Conservation (phyloP, 2,797 vertebrate species). For the Hyperoplus lanceolatus region DNA sequence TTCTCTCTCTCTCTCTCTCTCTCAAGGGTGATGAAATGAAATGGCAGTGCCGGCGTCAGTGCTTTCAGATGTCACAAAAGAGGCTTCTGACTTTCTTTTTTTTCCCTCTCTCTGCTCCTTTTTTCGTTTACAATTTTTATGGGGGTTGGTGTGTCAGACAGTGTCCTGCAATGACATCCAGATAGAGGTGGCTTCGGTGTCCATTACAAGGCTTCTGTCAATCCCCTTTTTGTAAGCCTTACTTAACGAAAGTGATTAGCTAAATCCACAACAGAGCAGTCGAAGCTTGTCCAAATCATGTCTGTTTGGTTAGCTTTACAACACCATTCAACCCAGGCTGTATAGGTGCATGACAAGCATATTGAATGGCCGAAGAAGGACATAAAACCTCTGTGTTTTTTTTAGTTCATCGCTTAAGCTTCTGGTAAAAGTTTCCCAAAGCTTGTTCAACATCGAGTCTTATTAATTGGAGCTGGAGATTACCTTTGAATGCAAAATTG, state of each 20-base stretch:
- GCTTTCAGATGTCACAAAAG: constrained; percentile 14
- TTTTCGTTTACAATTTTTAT: neutral
- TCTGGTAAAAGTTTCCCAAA: constrained; percentile 1
- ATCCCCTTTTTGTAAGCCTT: constrained; percentile 39
- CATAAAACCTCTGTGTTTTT: constrained; percentile 5
- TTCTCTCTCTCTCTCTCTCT: neutral
- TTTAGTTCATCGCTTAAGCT: neutral
- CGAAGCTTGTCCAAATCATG: constrained; percentile 33
- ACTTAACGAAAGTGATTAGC: constrained; percentile 41
- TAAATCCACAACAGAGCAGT: constrained; percentile 39
- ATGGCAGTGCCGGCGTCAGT: constrained; percentile 26
- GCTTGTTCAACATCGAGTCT: neutral
- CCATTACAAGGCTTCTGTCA: constrained; percentile 24
- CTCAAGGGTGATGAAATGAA: constrained; percentile 57
- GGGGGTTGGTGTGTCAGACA: neutral
- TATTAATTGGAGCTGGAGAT: neutral
- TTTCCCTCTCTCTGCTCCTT: neutral
- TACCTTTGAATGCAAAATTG: neutral
- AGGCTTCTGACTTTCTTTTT: constrained; percentile 12
- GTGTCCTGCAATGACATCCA: constrained; percentile 5
- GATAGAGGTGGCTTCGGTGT: constrained; percentile 28
- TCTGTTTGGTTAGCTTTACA: constrained; percentile 30
- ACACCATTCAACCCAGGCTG: neutral
- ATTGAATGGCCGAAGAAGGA: constrained; percentile 1
- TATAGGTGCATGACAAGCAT: neutral